phyloP scores from a whole-genome alignment of 2,888 invertebrate species.

The Drepana falcataria region DNA sequence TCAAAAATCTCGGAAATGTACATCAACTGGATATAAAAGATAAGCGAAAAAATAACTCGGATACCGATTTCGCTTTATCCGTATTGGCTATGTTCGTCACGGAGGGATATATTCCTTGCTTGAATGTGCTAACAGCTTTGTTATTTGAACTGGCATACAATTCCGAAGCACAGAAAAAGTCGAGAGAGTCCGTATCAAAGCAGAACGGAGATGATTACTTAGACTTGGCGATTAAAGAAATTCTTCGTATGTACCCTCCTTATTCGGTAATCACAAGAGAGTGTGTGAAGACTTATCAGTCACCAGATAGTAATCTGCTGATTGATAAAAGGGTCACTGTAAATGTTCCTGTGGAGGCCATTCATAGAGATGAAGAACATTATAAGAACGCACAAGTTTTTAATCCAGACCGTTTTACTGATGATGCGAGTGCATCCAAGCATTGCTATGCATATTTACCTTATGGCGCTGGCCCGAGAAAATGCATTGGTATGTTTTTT shows the following conservation, averaged over 20 bases:
- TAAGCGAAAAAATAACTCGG: slow-evolving; percentile 35
- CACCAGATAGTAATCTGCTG: slow-evolving; percentile 46
- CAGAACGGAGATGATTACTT: slow-evolving; percentile 46
- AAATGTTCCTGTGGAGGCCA: slow-evolving; percentile 55
- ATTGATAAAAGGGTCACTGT: slow-evolving; percentile 60
- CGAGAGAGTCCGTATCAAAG: slow-evolving; percentile 36
- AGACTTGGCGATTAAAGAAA: slow-evolving; percentile 57
- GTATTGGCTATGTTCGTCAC: slow-evolving; percentile 51
- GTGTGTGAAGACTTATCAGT: slow-evolving; percentile 57
- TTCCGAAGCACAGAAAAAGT: slow-evolving; percentile 45
- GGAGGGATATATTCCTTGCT: slow-evolving; percentile 63
- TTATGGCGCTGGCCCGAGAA: slow-evolving; percentile 67
- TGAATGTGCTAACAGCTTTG: slow-evolving; percentile 49
- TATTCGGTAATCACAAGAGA: slow-evolving; percentile 57
- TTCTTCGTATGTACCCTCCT: slow-evolving; percentile 61
- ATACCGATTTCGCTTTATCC: slow-evolving; percentile 50
- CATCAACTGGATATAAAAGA: slow-evolving; percentile 42
- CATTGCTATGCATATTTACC: slow-evolving; percentile 54
- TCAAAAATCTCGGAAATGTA: slow-evolving; percentile 40
- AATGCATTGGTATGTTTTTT: slow-evolving; percentile 59
- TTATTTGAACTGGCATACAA: slow-evolving; percentile 56
- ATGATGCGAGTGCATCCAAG: slow-evolving; percentile 30
- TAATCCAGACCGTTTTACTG: slow-evolving; percentile 59
- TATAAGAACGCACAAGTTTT: slow-evolving; percentile 49
- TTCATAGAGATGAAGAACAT: slow-evolving; percentile 54